Evolutionary conservation across 2,888 invertebrate species (phyloP).

Genomic region (Cephonodes hylas): DNA sequence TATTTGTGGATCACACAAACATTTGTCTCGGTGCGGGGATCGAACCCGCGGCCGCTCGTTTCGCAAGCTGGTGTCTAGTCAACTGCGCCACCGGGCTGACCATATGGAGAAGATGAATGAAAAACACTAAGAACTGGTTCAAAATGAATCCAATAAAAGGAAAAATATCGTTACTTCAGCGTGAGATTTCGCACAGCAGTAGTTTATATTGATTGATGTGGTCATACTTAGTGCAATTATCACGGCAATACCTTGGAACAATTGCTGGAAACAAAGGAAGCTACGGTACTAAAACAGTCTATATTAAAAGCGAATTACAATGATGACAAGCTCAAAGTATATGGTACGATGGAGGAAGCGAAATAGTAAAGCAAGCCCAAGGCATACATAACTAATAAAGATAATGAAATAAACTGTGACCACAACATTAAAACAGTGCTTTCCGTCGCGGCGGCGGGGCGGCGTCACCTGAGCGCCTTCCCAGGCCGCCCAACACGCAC

Average conservation of each 20-base stretch:
- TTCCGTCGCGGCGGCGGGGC: conserved; percentile 32
- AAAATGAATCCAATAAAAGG: no score
- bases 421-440: conserved; percentile 66
- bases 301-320: background rate
- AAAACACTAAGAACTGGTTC: no score
- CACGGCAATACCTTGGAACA: background rate
- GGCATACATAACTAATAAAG: conserved; percentile 28
- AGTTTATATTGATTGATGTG: background rate
- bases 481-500: conserved; percentile 37
- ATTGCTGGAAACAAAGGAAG: background rate
- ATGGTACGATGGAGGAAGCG: background rate
- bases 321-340: background rate
- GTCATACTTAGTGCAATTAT: background rate
- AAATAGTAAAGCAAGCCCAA: conserved; percentile 3
- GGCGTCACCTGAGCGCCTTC: conserved; percentile 54
- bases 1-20: no score
- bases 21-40: no score
- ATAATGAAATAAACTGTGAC: conserved; percentile 65
- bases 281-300: background rate
- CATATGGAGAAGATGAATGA: no score
- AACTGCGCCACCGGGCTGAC: no score
- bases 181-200: background rate
- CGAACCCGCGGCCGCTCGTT: no score
- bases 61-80: no score
- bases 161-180: background rate